Conservation (phyloP, 2,888 invertebrate species). For the Caenorhabditis plicata region DNA sequence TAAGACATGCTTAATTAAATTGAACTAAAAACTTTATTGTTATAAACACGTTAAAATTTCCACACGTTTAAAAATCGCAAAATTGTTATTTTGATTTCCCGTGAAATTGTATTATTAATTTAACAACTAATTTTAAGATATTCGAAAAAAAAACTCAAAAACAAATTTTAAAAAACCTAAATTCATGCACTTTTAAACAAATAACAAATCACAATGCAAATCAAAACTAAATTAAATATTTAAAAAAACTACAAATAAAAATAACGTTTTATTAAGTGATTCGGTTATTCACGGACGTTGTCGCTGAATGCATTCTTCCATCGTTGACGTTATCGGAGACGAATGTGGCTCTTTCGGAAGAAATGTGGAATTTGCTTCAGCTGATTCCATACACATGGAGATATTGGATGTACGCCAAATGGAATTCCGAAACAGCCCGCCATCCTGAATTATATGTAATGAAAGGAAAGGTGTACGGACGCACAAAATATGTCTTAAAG, state of each 20-base stretch:
- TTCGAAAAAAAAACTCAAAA: slow-evolving; percentile 3
- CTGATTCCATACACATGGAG: slow-evolving; percentile 67
- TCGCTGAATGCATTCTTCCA: slow-evolving; percentile 84
- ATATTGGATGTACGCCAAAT: slow-evolving; percentile 70
- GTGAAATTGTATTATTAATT: slow-evolving; percentile 3
- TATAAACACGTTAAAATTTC: too few relatives aligned
- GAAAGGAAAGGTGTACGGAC: slow-evolving; percentile 83
- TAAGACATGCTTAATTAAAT: too few relatives aligned
- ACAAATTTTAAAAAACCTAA: slow-evolving; percentile 1
- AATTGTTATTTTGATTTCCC: too few relatives aligned
- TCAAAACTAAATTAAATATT: too few relatives aligned
- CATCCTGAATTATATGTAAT: slow-evolving; percentile 83
- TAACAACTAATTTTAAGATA: neutral
- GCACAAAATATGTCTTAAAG: slow-evolving; percentile 94
- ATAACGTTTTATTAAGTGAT: slow-evolving; percentile 34
- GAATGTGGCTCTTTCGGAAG: slow-evolving; percentile 93
- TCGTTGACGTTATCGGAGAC: slow-evolving; percentile 87
- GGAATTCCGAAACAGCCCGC: slow-evolving; percentile 85
- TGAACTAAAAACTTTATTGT: too few relatives aligned
- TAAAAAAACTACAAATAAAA: too few relatives aligned
- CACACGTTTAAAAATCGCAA: too few relatives aligned
- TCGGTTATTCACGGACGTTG: slow-evolving; percentile 45
- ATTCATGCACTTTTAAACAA: neutral
- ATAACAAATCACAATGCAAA: neutral
- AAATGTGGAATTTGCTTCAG: slow-evolving; percentile 80